Base-by-base conservation (phyloP, 2,797 vertebrate species). In the Melanogrammus aeglefinus region DNA sequence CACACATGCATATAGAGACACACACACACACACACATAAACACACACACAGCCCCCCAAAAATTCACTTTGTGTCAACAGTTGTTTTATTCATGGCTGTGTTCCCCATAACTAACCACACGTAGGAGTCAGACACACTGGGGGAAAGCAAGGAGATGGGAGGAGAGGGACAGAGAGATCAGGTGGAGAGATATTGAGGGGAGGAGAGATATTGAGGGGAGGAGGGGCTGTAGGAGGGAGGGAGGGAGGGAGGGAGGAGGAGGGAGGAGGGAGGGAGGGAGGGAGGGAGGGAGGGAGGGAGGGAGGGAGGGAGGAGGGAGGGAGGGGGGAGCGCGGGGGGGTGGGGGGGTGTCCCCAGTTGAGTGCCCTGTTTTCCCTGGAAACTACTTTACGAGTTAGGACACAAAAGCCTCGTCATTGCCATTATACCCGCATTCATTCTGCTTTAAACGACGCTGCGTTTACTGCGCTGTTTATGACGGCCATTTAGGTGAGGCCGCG, bases 21-120 rank as follows among this genome's bases (percentile, higher is more conserved):
- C 44, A 47, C 44, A 35, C 35, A 35, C 35, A 35, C 35, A 35
- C 35, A 35, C 35, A 35, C 35, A 35, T 4, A 35, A 2, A 35
- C 35, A 35, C 47, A 5, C 47, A 21, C 47, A 18, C 47, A 57
- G 16, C 47, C 16, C 47, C 4, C 2, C 88, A 86, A 84, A 90
- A 91, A 90, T 91, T 79, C 83, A 93, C 88, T 91, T 89, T 91
- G 88, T 92, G 93, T 93, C 92, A 93, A 93, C 92, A 93, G 89
- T 91, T 90, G 90, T 92, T 93, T 93, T 87, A 92, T 92, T 93
- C 88, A 91, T 88, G 57, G 57, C 2, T 63, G n/a, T 90, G 92
- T 93, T 93, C 89, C 88, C 83, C 80, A 81, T 85, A 87, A 89
- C 87, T 84, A 80, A 78, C 87, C 79, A 77, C 84, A 80, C 21